These are phyloP conservation scores for Dipus sagitta DNA, from an alignment of 2,797 vertebrate species.

Conservation along the genomic window DNA sequence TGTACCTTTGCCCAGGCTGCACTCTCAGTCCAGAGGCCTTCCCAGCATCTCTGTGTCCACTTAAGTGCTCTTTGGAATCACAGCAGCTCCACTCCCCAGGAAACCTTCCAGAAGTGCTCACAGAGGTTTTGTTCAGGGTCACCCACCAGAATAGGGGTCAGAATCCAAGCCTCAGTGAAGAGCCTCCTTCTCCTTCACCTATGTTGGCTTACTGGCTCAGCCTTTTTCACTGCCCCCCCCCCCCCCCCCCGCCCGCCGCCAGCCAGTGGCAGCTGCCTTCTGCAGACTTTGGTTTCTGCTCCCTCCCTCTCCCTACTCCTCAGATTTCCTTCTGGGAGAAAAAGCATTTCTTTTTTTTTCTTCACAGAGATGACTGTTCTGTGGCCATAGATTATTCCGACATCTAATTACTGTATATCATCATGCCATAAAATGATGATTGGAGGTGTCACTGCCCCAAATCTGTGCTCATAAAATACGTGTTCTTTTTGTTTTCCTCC, in stretches of 20 bases:
- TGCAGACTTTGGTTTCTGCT: neutral
- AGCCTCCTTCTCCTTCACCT: no score
- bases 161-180: neutral
- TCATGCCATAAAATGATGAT: constrained; percentile 80
- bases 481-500: constrained; percentile 73
- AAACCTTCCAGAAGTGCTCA: neutral
- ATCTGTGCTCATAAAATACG: constrained; percentile 83
- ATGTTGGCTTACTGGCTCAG: neutral
- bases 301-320: neutral
- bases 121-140: neutral
- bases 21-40: neutral
- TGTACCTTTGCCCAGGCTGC: neutral
- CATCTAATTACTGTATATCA: constrained; percentile 85
- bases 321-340: constrained; percentile 62
- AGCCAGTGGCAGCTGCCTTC: neutral
- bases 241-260: no score
- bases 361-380: constrained; percentile 77
- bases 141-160: neutral
- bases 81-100: neutral
- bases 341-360: neutral
- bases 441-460: constrained; percentile 83
- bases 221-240: neutral
- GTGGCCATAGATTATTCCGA: constrained; percentile 84
- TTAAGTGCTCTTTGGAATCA: neutral
- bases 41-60: neutral